Percentiles rank a stretch among this genome's conserved stretches.
Evolutionary conservation across 2,797 vertebrate genomes (phyloP).

Genomic region (Lepilemur septentrionalis): DNA sequence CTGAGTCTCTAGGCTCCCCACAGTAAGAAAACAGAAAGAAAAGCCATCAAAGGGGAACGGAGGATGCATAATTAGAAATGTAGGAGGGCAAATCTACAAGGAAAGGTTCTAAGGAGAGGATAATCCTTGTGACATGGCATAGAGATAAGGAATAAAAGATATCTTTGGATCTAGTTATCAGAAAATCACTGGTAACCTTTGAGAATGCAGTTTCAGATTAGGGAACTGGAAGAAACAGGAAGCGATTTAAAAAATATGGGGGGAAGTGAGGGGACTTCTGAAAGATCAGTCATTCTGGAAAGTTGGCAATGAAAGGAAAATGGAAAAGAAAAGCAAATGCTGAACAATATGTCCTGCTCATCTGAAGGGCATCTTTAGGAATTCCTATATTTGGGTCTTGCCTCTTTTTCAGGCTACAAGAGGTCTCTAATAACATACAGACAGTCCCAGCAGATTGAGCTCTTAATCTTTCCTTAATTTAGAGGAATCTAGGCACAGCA

Average conservation of each 20-base stretch:
- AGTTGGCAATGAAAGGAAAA: not conserved
- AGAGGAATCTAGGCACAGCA: not conserved
- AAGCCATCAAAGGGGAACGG: constrained; percentile 62
- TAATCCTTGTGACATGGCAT: constrained; percentile 44
- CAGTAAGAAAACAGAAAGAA: constrained; percentile 53
- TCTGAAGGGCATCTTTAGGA: not conserved
- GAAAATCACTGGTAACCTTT: constrained; percentile 58
- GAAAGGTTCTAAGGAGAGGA: constrained; percentile 47
- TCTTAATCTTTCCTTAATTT: not conserved
- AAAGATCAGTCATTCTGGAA: constrained; percentile 3
- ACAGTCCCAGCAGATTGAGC: not conserved
- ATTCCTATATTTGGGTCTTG: not conserved
- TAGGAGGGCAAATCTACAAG: constrained; percentile 58
- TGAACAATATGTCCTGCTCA: not conserved
- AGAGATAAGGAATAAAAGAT: constrained; percentile 55
- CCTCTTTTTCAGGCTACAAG: not conserved
- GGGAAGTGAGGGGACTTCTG: not conserved
- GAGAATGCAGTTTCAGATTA: constrained; percentile 6
- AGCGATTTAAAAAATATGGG: not conserved
- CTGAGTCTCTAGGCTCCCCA: constrained; percentile 44
- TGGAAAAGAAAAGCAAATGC: not conserved
- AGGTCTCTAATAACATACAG: not conserved
- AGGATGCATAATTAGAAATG: constrained; percentile 47
- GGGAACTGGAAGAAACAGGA: not conserved
- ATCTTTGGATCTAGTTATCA: constrained; percentile 45